Conservation (phyloP, 2,888 invertebrate genomes). For the Nephrocerus scutellatus region DNA sequence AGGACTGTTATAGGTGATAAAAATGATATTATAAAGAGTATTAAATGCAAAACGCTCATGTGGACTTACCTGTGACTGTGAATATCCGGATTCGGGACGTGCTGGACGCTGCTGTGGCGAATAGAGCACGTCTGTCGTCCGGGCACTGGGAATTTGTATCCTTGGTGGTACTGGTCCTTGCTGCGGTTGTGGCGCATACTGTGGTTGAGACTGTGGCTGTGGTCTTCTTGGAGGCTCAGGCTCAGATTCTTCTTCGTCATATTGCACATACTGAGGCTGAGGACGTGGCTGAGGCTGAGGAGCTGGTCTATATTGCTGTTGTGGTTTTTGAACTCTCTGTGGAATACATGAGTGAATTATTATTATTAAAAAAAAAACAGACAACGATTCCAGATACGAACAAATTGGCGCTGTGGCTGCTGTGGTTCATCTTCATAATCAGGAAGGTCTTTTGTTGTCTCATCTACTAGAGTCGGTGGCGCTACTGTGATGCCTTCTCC, state of each 20-base stretch:
- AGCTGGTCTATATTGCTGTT: constrained; percentile 10
- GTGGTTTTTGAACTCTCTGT: neutral
- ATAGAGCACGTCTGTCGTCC: constrained; percentile 43
- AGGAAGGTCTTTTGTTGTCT: constrained; percentile 46
- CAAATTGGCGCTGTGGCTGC: constrained; percentile 40
- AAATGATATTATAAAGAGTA: too few relatives aligned
- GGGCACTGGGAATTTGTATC: constrained; percentile 41
- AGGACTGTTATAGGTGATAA: constrained; percentile 23
- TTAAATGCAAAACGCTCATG: neutral
- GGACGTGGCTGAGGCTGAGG: constrained; percentile 34
- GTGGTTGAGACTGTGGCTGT: constrained; percentile 26
- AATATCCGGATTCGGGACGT: constrained; percentile 44
- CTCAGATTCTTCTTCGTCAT: constrained; percentile 38
- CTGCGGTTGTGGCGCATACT: constrained; percentile 28
- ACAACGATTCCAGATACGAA: constrained; percentile 23
- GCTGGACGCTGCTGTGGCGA: constrained; percentile 40
- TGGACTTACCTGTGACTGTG: constrained; percentile 33
- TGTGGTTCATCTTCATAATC: constrained; percentile 47
- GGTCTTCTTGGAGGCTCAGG: constrained; percentile 35
- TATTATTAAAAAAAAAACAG: constrained; percentile 3
- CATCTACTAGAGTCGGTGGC: constrained; percentile 53
- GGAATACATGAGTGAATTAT: too few relatives aligned
- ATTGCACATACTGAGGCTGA: constrained; percentile 40
- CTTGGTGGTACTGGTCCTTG: constrained; percentile 36
- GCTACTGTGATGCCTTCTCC: constrained; percentile 80